Evolutionary conservation across 2,888 invertebrate species (phyloP), one percentile per base, ranked within the genome.

Genomic region (Volucella inflata): DNA sequence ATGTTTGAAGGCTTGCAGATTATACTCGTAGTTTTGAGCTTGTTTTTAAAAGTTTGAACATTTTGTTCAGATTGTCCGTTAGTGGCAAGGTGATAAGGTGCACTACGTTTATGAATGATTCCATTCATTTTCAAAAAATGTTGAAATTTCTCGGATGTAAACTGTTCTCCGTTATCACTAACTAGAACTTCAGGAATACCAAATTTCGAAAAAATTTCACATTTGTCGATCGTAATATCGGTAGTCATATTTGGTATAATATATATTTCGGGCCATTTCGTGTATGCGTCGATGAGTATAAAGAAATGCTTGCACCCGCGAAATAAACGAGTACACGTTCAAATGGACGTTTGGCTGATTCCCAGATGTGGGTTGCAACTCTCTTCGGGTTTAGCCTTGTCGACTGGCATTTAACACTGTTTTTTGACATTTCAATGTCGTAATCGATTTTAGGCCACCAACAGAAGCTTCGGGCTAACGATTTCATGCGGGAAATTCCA

Each of bases 211-310:
- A 74, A 74, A 30, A 81, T 74, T 16, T 75, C 36, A 8, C 44
- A 53, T 42, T 68, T 51, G 11, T 51, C 53, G 0, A 88, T 79
- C 17, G 65, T 83, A 30, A 17, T 14, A 10, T 55, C 16, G 2
- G 80, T 30, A 6, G 60, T 72, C 16, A 65, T 83, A 60, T 71
- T 84, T 67, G n/a, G n/a, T n/a, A 88, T 84, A 40, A 79, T 70
- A 70, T 87, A 80, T 10, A 90, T 88, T 83, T 92, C 92, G 1
- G 90, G 88, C 91, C 91, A 93, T 81, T 92, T 92, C 0, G 91
- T 90, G 85, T 88, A 89, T 6, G 91, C 88, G 83, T 92, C 91
- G 8, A 90, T 88, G 0, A 92, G 87, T n/a, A 92, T 85, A 3
- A 91, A 80, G 51, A 89, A 90, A 57, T 64, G 12, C 6, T 62